These are phyloP conservation scores for Cotesia glomerata DNA, from an alignment of 1,140 invertebrate species.

Conservation along the genomic window DNA sequence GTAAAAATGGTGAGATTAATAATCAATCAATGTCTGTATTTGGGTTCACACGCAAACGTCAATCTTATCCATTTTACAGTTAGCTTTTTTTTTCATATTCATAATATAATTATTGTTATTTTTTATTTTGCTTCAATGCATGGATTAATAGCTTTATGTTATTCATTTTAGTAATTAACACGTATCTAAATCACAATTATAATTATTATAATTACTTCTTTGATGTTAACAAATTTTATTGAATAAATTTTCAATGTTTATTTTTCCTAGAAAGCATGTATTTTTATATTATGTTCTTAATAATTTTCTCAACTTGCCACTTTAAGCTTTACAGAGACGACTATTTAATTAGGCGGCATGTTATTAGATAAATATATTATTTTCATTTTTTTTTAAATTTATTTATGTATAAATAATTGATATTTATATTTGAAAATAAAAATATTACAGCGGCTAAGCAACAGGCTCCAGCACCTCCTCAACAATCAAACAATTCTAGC, in stretches of 20 bases:
- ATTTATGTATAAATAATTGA: background rate
- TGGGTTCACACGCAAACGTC: constrained; percentile 29
- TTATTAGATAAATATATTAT: constrained; percentile 21
- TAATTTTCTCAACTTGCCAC: no score
- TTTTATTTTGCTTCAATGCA: background rate
- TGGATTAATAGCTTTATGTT: background rate
- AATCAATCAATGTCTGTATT: constrained; percentile 2
- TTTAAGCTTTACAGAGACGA: no score
- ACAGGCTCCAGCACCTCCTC: constrained; percentile 56
- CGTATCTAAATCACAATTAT: background rate
- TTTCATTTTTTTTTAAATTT: no score
- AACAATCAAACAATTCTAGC: constrained; percentile 42
- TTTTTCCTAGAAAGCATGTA: no score
- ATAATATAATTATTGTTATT: background rate
- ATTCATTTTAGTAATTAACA: background rate
- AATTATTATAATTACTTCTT: background rate
- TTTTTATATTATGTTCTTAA: no score
- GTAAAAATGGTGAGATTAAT: constrained; percentile 61
- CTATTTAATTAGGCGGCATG: background rate
- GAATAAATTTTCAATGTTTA: no score
- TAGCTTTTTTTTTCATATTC: background rate
- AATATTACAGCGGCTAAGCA: constrained; percentile 58
- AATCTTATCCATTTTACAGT: constrained; percentile 14
- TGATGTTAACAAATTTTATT: no score
- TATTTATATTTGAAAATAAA: constrained; percentile 32